Conservation (phyloP, 2,888 invertebrate genomes). For the Toxonevra muliebris region DNA sequence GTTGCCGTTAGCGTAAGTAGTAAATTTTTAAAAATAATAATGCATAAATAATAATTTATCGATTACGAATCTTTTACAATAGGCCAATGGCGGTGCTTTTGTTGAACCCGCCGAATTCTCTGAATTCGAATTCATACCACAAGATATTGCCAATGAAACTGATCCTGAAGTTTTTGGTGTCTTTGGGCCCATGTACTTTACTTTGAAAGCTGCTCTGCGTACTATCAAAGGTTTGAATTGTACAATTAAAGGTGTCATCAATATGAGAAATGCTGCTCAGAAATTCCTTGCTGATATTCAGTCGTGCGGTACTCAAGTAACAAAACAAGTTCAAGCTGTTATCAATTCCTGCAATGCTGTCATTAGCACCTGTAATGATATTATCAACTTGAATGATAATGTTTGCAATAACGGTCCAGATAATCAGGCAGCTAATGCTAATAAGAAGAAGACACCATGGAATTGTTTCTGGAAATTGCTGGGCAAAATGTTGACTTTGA, state of each 20-base stretch:
- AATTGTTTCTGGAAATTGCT: constrained; percentile 42
- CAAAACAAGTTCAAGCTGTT: constrained; percentile 44
- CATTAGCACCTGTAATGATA: constrained; percentile 41
- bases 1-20: constrained; percentile 17
- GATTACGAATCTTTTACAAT: constrained; percentile 7
- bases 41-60: constrained; percentile 15
- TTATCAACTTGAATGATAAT: constrained; percentile 43
- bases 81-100: constrained; percentile 8
- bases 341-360: constrained; percentile 44
- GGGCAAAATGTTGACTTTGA: constrained; percentile 37
- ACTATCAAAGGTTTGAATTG: constrained; percentile 52
- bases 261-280: constrained; percentile 41
- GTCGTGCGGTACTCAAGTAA: constrained; percentile 44
- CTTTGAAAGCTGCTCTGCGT: constrained; percentile 39
- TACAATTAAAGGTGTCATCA: constrained; percentile 45
- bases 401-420: constrained; percentile 41
- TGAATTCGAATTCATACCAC: constrained; percentile 8
- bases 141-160: constrained; percentile 11
- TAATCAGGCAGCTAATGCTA: constrained; percentile 27
- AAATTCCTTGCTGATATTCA: constrained; percentile 41
- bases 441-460: constrained; percentile 23
- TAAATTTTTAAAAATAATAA: not conserved
- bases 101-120: not conserved
- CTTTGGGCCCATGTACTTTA: constrained; percentile 25
- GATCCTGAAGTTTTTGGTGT: constrained; percentile 33